A percentile compares a stretch with the other conserved stretches of the same genome.
phyloP scores from a whole-genome alignment of 2,113 vertebrate genomes.

The Embiotoca jacksoni region DNA sequence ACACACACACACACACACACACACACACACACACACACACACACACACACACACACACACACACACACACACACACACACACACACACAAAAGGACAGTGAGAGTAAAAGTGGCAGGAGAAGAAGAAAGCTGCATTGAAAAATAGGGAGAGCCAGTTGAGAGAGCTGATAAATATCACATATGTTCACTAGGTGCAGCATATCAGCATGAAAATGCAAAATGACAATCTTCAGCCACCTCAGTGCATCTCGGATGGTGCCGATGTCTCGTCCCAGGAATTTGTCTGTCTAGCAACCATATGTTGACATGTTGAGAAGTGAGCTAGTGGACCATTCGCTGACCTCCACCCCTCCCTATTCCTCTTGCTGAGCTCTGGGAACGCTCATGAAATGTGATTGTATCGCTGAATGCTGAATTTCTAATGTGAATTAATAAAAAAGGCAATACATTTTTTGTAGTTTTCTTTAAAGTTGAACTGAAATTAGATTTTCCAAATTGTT shows the following conservation, averaged over 20 bases:
- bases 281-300: constrained; percentile 73
- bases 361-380: constrained; percentile 37
- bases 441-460: not conserved
- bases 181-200: constrained; percentile 74
- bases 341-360: constrained; percentile 33
- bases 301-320: constrained; percentile 54
- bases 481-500: not conserved
- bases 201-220: constrained; percentile 73
- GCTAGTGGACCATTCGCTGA: constrained; percentile 43
- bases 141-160: not conserved
- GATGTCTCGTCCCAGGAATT: constrained; percentile 39
- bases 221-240: constrained; percentile 33
- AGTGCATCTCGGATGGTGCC: not conserved
- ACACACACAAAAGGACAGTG: constrained; percentile 2
- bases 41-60: too few species aligned
- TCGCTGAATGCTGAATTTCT: not conserved
- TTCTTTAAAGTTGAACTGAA: too few species aligned
- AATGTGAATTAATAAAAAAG: not conserved
- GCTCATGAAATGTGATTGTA: not conserved
- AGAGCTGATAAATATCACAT: constrained; percentile 77
- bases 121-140: constrained; percentile 20
- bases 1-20: too few species aligned
- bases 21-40: too few species aligned
- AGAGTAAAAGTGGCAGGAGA: not conserved
- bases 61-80: constrained; percentile 1